Evolutionary conservation across 2,113 vertebrate species (phyloP), one percentile per base, ranked within the genome.

Genomic region (Tetrao urogallus): DNA sequence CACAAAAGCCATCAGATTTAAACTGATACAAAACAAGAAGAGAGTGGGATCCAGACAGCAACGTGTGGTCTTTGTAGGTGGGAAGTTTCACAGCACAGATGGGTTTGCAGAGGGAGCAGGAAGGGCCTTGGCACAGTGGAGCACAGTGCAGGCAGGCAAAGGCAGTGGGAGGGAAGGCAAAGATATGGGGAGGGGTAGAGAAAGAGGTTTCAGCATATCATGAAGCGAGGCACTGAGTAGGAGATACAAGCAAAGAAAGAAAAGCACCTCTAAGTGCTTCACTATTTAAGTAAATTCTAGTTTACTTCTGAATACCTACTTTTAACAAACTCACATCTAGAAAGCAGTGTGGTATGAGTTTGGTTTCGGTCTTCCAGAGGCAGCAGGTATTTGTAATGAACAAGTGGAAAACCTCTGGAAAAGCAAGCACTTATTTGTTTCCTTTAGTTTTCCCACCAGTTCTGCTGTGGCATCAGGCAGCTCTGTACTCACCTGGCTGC

Each of bases 51-150:
- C 40, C 80, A 94, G 88, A 94, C 79, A 94, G 92, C 48, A 32
- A 66, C 2, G 34, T 54, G 88, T 71, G 70, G 82, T 75, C 1
- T 0, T n/a, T 47, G 96, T 95, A 90, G 94, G 92, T 88, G 91
- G 86, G 19, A 63, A 95, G 58, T 78, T 97, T 95, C 92, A 88
- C 95, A 90, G 92, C 95, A 95, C 93, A 95, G 94, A 95, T 95
- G 93, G 95, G 38, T 76, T 81, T 91, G 86, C 86, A 70, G 86
- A 84, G 67, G 48, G 70, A 94, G 76, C 90, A 94, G 82, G 76
- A 92, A 94, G 80, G 79, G 48, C 65, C 27, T 86, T 86, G 88
- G 79, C 6, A 8, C 40, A 10, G 48, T 2, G 15, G 66, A 52
- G 70, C 3, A 30, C 3, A 6, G 79, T 6, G 43, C 77, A 77